These are phyloP conservation scores for Fukomys damarensis DNA, from an alignment of 2,113 vertebrate species.

Conservation along the genomic window DNA sequence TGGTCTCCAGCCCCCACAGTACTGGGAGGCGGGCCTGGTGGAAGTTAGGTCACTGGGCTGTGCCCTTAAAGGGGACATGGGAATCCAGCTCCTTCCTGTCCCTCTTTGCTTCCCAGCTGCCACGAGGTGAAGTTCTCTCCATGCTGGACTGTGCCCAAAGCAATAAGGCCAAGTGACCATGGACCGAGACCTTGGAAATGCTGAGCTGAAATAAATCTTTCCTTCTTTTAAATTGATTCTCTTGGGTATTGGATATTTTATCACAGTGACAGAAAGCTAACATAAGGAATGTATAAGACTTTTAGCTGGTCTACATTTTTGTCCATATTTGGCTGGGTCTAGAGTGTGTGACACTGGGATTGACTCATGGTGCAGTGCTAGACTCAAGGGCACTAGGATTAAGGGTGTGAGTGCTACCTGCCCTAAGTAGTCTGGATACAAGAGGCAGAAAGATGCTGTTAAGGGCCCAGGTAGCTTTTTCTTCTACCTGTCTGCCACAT, in stretches of 20 bases:
- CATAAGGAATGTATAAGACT: neutral
- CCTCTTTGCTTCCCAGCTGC: neutral
- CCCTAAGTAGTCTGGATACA: no score
- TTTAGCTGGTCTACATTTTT: neutral
- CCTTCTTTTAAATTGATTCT: neutral
- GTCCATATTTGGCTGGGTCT: neutral
- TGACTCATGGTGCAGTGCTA: no score
- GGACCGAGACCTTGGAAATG: neutral
- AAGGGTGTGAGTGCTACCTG: no score
- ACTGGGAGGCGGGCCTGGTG: neutral
- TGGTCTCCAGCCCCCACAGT: neutral
- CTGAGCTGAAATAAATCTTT: neutral
- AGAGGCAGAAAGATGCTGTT: no score
- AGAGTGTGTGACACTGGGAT: no score
- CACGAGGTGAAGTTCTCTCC: neutral
- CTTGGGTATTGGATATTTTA: neutral
- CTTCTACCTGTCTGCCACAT: no score
- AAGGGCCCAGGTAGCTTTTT: no score
- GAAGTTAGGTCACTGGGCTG: neutral
- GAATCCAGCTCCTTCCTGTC: neutral
- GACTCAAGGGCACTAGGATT: no score
- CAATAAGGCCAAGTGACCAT: neutral
- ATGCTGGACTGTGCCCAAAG: neutral
- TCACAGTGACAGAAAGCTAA: neutral
- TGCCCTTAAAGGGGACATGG: neutral